phyloP scores from a whole-genome alignment of 2,888 invertebrate genomes.

The Smittia sp. region DNA sequence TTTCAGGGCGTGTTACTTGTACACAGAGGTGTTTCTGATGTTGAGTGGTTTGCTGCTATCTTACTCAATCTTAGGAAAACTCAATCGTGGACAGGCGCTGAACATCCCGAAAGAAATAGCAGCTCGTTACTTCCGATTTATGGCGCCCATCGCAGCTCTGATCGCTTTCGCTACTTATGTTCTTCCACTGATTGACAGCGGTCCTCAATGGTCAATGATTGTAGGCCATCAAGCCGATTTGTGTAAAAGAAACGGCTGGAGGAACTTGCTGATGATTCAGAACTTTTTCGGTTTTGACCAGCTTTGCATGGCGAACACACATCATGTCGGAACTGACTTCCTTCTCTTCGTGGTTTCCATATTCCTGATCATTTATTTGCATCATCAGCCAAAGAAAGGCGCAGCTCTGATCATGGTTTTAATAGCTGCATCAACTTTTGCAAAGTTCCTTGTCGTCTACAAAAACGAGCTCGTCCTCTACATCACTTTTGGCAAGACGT shows the following conservation, averaged over 20 bases:
- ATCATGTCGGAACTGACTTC: constrained; percentile 69
- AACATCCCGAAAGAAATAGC: constrained; percentile 61
- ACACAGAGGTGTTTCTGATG: constrained; percentile 70
- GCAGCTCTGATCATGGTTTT: constrained; percentile 52
- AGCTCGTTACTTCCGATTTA: constrained; percentile 57
- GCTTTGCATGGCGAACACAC: constrained; percentile 54
- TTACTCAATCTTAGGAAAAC: constrained; percentile 61
- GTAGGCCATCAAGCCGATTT: constrained; percentile 65
- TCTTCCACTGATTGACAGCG: constrained; percentile 61
- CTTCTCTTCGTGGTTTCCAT: constrained; percentile 65
- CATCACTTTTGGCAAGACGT: too few relatives aligned
- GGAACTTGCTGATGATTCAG: constrained; percentile 67
- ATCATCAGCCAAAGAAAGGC: constrained; percentile 62
- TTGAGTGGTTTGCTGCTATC: constrained; percentile 66
- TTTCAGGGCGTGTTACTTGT: constrained; percentile 68
- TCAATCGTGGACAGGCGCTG: constrained; percentile 57
- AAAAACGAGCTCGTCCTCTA: too few relatives aligned
- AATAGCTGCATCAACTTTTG: constrained; percentile 59
- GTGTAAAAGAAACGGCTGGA: constrained; percentile 69
- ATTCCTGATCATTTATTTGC: constrained; percentile 58
- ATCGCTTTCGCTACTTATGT: constrained; percentile 67
- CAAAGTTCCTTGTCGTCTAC: constrained; percentile 63
- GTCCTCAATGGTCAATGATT: constrained; percentile 69
- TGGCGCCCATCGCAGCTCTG: constrained; percentile 63
- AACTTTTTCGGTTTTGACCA: constrained; percentile 71